Conservation (phyloP, 2,797 vertebrate genomes). For the Chiloscyllium punctatum region DNA sequence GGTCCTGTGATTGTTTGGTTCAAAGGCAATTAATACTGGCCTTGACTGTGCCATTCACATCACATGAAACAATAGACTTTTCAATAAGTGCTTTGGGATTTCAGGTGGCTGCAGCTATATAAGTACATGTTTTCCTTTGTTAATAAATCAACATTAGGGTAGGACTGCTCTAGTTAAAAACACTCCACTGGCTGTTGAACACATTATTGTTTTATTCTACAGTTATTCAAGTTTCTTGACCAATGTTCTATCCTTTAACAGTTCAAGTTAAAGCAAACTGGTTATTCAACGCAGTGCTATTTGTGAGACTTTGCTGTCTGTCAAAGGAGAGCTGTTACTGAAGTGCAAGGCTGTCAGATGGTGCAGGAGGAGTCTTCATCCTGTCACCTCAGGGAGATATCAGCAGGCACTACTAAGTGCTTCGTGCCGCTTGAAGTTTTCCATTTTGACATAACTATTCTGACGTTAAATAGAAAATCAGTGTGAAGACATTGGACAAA, state of each 20-base stretch:
- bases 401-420: background rate
- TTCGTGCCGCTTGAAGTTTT: background rate
- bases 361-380: background rate
- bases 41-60: too few relatives aligned
- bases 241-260: background rate
- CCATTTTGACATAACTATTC: background rate
- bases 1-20: too few relatives aligned
- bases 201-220: too few relatives aligned
- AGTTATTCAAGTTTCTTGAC: background rate
- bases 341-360: background rate
- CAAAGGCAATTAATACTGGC: too few relatives aligned
- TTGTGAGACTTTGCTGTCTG: background rate
- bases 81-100: too few relatives aligned
- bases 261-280: background rate
- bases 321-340: too few relatives aligned
- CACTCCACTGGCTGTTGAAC: too few relatives aligned
- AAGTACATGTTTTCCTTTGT: too few relatives aligned
- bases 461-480: background rate
- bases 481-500: background rate
- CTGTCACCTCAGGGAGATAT: background rate
- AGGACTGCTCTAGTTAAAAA: too few relatives aligned
- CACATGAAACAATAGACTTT: too few relatives aligned
- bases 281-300: background rate
- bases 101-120: too few relatives aligned
- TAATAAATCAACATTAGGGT: too few relatives aligned